phyloP scores from a whole-genome alignment of 2,797 vertebrate species.

The Smutsia gigantea region DNA sequence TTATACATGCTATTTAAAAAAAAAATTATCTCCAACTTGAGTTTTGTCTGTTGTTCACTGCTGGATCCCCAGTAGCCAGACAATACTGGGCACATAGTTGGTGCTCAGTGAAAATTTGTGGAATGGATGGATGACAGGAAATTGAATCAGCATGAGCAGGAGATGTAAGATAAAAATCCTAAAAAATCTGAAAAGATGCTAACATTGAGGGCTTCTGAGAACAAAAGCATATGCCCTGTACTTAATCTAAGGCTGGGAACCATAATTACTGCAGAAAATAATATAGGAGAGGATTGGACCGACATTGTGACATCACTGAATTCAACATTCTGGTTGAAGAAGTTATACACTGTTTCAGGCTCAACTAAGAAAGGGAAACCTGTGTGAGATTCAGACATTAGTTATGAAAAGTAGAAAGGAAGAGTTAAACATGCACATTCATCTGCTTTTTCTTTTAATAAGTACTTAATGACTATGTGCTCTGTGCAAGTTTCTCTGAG shows the following conservation, averaged over 20 bases:
- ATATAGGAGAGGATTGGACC: background rate
- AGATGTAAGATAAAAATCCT: background rate
- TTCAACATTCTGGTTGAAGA: background rate
- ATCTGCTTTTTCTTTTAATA: background rate
- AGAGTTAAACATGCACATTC: background rate
- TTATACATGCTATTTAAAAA: background rate
- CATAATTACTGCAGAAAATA: background rate
- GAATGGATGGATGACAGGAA: background rate
- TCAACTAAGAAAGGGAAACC: background rate
- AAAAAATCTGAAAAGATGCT: background rate
- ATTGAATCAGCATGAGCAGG: background rate
- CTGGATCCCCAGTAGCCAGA: background rate
- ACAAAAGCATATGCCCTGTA: background rate
- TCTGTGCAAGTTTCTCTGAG: background rate
- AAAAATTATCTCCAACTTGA: background rate
- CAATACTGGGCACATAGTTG: background rate
- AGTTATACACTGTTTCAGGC: too few species aligned
- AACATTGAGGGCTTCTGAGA: background rate
- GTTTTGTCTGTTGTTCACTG: background rate
- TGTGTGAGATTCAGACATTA: background rate
- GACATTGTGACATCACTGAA: background rate
- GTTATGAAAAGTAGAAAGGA: background rate
- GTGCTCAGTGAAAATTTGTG: background rate
- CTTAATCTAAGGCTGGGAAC: background rate
- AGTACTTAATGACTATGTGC: background rate